Evolutionary conservation across 2,113 vertebrate genomes (phyloP), one percentile per base, ranked within the genome.

Genomic region (Galeopterus variegatus): DNA sequence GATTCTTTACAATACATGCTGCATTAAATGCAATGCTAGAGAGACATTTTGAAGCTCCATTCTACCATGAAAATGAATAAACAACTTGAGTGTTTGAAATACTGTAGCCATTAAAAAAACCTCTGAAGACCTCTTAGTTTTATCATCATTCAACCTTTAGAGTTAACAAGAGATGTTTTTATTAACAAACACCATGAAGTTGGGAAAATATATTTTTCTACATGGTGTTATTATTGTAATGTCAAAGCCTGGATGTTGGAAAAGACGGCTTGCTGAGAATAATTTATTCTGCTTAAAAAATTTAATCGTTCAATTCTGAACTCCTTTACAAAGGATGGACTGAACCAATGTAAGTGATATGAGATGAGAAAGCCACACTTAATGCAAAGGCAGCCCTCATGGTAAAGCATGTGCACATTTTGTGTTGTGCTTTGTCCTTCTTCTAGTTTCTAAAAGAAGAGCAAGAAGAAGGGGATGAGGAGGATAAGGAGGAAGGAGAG

Each of bases 51-150:
- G 80, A 23, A 92, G 65, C 28, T 95, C 15, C 84, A 86, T 21
- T 92, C 26, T 86, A 54, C 80, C 45, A 86, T 58, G 92, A 94
- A 95, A 95, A 82, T 85, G 36, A 75, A 81, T 65, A 89, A 92
- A 81, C 31, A 69, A 6, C n/a, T 48, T 11, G 45, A 48, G 8
- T 76, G 24, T 83, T 33, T 79, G 52, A 93, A 64, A 31, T 56
- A 62, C 8, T 31, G 12, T 17, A 56, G 58, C 50, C 88, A 50
- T 96, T 79, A 84, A 94, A 79, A 60, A 92, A 87, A 76, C 28
- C 83, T 95, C 86, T 75, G n/a, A 65, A 86, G 77, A 89, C 4
- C 15, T 92, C n/a, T 92, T 56, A 19, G 81, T 69, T 67, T 50
- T 41, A 33, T 69, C 62, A 93, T 69, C 72, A 80, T 70, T 70